A percentile compares a stretch with the other conserved stretches of the same genome.
These are phyloP conservation scores for Ataeniobius toweri DNA, from an alignment of 2,797 vertebrate genomes.

Conservation along the genomic window DNA sequence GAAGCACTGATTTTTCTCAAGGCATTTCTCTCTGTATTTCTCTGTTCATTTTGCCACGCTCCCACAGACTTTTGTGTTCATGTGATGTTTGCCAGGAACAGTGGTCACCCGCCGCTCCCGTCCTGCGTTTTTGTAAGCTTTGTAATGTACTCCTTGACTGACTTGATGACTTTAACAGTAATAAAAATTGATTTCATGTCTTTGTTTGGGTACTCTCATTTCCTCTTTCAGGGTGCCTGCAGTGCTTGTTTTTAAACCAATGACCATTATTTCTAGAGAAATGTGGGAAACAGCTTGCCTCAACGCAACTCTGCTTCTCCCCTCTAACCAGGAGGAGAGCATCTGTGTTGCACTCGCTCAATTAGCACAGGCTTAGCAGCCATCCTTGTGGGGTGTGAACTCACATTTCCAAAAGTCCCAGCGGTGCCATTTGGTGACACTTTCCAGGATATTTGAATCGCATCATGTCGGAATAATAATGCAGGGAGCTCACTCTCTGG, in stretches of 20 bases:
- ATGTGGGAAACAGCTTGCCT: slow-evolving; percentile 48
- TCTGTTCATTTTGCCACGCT: slow-evolving; percentile 65
- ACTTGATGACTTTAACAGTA: slow-evolving; percentile 80
- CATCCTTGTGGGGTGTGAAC: slow-evolving; percentile 50
- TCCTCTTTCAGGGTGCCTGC: neutral
- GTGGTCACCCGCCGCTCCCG: slow-evolving; percentile 64
- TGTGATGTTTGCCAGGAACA: slow-evolving; percentile 68
- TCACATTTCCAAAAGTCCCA: slow-evolving; percentile 50
- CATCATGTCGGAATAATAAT: slow-evolving; percentile 38
- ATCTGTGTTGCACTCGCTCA: slow-evolving; percentile 61
- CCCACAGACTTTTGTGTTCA: slow-evolving; percentile 68
- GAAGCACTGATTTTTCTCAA: slow-evolving; percentile 68
- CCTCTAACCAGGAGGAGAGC: slow-evolving; percentile 50
- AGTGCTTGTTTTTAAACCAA: slow-evolving; percentile 3
- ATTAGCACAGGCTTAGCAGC: slow-evolving; percentile 63
- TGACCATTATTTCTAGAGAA: slow-evolving; percentile 30
- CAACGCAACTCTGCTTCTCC: slow-evolving; percentile 30
- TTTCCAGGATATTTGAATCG: slow-evolving; percentile 47
- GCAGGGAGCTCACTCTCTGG: slow-evolving; percentile 27
- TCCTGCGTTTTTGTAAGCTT: slow-evolving; percentile 75
- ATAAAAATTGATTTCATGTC: slow-evolving; percentile 66
- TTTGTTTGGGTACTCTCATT: slow-evolving; percentile 41
- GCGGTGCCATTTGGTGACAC: slow-evolving; percentile 58
- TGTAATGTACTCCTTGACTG: slow-evolving; percentile 74
- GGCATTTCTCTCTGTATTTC: slow-evolving; percentile 62